Conservation (phyloP, 2,113 vertebrate genomes). For the human (Homo sapiens) region GRCh38 chr22:18065001-18065500, state of each 20-base stretch:
- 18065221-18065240: background rate
- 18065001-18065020: no score
- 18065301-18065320: background rate
- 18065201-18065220: background rate
- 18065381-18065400: background rate
- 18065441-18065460: background rate
- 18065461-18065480: background rate
- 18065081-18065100: background rate
- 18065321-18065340: background rate
- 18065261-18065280: background rate
- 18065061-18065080: background rate
- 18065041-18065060: background rate
- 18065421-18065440: background rate
- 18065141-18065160: background rate
- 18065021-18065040: background rate
- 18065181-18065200: background rate
- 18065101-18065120: background rate
- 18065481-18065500: rapidly evolving
- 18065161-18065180: background rate
- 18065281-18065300: background rate
- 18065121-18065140: background rate
- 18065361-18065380: background rate
- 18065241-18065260: background rate
- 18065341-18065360: background rate
- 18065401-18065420: no score